Evolutionary conservation across 2,113 vertebrate genomes (phyloP), one percentile per base, ranked within the genome.

Genomic region (Gymnocephalus cernua): DNA sequence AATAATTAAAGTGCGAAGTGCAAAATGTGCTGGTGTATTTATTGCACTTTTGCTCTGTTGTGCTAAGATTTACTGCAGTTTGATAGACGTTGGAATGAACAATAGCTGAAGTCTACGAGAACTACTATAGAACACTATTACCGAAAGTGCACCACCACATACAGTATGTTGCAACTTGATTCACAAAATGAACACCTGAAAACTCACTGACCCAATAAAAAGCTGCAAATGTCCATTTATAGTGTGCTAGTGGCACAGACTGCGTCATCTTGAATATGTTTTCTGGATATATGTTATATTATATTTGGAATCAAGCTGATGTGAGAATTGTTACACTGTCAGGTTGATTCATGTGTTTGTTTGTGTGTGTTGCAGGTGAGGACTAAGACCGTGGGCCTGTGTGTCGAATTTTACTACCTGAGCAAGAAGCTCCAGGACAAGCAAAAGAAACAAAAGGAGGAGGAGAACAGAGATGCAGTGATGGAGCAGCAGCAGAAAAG

Each of bases 401-500:
- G 96, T 57, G 92, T 96, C 25, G 96, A 96, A 91, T 96, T 93
- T 86, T 96, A 95, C 85, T 96, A 96, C 83, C 88, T 94, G 58
- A 91, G 80, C 65, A 96, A 95, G 79, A 94, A 87, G 82, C 91
- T 93, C 12, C 80, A 66, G 41, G 93, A 94, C 47, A 95, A 94
- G 74, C 93, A 93, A 85, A 92, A 86, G 73, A 94, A 93, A 48
- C 83, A 88, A 54, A 90, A 91, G 48, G 86, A 90, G 83, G 92
- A 93, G 14, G 86, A 87, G 50, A 70, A 32, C 35, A 83, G 84
- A 59, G 79, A 84, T 6, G 57, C 23, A 77, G 78, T 74, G 32
- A 6, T 74, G 54, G 86, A 88, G 63, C 76, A 77, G 38, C 86
- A 90, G 38, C 86, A 90, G 61, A 86, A 83, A 68, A 88, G 32